Percentiles rank a stretch among this genome's conserved stretches.
These are phyloP conservation scores for Drosophila atroscutellata DNA, from an alignment of 2,888 invertebrate species.

Conservation along the genomic window DNA sequence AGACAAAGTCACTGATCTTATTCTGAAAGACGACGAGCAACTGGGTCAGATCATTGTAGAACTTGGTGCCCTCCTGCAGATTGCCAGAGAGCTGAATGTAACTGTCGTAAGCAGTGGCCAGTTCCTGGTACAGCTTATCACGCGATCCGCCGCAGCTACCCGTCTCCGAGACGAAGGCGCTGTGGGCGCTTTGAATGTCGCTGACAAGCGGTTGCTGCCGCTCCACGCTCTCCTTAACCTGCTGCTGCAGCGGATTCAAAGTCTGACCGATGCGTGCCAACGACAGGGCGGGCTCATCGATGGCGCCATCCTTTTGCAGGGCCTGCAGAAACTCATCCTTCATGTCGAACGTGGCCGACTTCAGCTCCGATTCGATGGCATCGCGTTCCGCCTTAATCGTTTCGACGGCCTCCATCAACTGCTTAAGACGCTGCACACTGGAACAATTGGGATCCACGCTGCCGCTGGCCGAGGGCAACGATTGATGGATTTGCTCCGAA, in stretches of 20 bases:
- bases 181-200: conserved; percentile 88
- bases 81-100: conserved; percentile 96
- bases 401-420: conserved; percentile 93
- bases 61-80: conserved; percentile 97
- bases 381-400: conserved; percentile 95
- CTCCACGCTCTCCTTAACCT: conserved; percentile 90
- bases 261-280: conserved; percentile 90
- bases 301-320: conserved; percentile 90
- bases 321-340: conserved; percentile 91
- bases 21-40: conserved; percentile 97
- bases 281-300: conserved; percentile 91
- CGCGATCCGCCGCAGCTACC: conserved; percentile 88
- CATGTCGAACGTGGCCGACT: conserved; percentile 92
- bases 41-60: conserved; percentile 97
- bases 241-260: conserved; percentile 91
- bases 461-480: conserved; percentile 89
- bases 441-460: conserved; percentile 87
- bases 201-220: conserved; percentile 90
- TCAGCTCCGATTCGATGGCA: conserved; percentile 94
- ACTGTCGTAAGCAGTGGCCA: conserved; percentile 96
- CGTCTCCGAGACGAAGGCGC: conserved; percentile 86
- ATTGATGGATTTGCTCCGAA: conserved; percentile 89
- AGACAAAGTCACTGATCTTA: conserved; percentile 98
- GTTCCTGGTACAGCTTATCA: conserved; percentile 92
- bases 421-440: conserved; percentile 89